Evolutionary conservation across 2,797 vertebrate genomes (phyloP).

Genomic region (Martes flavigula): DNA sequence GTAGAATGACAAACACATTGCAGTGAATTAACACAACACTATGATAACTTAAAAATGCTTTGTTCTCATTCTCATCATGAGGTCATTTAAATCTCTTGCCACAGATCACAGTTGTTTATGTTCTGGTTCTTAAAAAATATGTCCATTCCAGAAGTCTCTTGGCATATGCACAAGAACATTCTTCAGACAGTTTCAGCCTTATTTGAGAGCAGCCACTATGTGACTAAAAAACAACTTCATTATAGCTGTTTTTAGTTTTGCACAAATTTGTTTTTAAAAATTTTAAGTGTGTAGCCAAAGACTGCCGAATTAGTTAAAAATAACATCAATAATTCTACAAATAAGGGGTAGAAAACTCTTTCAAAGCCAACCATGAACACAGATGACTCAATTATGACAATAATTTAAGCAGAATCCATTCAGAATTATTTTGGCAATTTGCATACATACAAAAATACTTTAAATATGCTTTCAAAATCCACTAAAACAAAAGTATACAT

Average conservation of each 20-base stretch:
- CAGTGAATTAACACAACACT: slow-evolving; percentile 66
- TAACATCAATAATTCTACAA: slow-evolving; percentile 61
- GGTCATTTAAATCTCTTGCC: slow-evolving; percentile 72
- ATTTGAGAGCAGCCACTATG: slow-evolving; percentile 65
- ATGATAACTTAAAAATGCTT: slow-evolving; percentile 75
- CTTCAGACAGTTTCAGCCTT: slow-evolving; percentile 65
- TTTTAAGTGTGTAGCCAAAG: slow-evolving; percentile 32
- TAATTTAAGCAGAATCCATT: slow-evolving; percentile 49
- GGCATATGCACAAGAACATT: slow-evolving; percentile 72
- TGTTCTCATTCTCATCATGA: slow-evolving; percentile 75
- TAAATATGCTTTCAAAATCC: slow-evolving; percentile 59
- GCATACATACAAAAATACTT: slow-evolving; percentile 47
- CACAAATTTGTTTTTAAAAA: slow-evolving; percentile 23
- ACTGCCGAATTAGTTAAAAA: slow-evolving; percentile 52
- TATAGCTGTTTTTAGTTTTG: slow-evolving; percentile 58
- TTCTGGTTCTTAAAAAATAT: slow-evolving; percentile 77
- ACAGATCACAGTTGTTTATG: slow-evolving; percentile 75
- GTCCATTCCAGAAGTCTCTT: slow-evolving; percentile 70
- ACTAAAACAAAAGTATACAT: slow-evolving; percentile 49
- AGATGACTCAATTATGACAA: slow-evolving; percentile 56
- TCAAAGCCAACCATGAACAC: slow-evolving; percentile 32
- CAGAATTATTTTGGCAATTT: slow-evolving; percentile 58
- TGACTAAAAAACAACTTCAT: slow-evolving; percentile 68
- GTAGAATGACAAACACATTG: slow-evolving; percentile 62
- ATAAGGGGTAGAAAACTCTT: slow-evolving; percentile 2